phyloP scores from a whole-genome alignment of 2,888 invertebrate genomes.

The Caradrina clavipalpis region DNA sequence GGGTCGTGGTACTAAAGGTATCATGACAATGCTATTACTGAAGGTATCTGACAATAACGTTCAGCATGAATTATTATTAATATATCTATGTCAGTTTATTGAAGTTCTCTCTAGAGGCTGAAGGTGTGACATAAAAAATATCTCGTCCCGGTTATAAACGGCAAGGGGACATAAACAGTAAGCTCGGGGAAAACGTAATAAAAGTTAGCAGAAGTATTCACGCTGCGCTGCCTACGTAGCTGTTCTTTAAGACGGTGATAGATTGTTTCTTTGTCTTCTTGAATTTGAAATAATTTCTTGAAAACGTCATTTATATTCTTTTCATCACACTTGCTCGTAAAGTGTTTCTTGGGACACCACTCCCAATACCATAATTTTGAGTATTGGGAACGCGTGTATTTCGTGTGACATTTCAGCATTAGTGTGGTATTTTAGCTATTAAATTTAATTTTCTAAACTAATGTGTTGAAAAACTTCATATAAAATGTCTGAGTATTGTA shows the following conservation, averaged over 20 bases:
- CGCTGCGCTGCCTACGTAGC: conserved; percentile 62
- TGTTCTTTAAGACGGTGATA: conserved; percentile 70
- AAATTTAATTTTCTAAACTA: too few relatives aligned
- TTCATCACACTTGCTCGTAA: too few relatives aligned
- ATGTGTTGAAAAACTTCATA: too few relatives aligned
- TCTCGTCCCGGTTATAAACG: conserved; percentile 78
- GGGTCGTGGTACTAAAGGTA: too few relatives aligned
- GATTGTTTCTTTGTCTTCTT: conserved; percentile 70
- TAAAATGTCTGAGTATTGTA: too few relatives aligned
- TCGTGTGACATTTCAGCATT: too few relatives aligned
- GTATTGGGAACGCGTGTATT: too few relatives aligned
- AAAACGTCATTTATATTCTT: conserved; percentile 46
- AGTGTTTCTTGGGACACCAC: too few relatives aligned
- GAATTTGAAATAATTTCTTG: conserved; percentile 67
- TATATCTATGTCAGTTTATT: conserved; percentile 64
- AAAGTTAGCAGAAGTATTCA: conserved; percentile 76
- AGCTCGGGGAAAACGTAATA: conserved; percentile 77
- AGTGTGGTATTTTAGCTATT: too few relatives aligned
- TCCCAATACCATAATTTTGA: too few relatives aligned
- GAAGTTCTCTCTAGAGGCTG: conserved; percentile 70
- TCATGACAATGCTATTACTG: conserved; percentile 10
- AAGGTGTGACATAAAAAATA: conserved; percentile 75
- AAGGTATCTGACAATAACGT: conserved; percentile 25
- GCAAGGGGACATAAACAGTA: conserved; percentile 76
- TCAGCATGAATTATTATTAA: conserved; percentile 46